phyloP scores from a whole-genome alignment of 2,888 invertebrate genomes.

The Megamerina dolium region DNA sequence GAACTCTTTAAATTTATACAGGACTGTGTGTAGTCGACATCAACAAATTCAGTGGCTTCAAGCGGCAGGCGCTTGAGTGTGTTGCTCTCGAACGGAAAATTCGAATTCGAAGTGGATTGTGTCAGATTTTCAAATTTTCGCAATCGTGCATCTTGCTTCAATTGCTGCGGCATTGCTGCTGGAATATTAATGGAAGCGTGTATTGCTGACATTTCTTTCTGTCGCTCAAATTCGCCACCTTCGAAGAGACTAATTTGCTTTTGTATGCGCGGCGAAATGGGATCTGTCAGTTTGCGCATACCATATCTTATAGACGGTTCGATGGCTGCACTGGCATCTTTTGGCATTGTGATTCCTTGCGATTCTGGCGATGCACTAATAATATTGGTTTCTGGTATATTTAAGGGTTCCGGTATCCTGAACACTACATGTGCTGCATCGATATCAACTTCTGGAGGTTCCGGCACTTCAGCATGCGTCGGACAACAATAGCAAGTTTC shows the following conservation, averaged over 20 bases:
- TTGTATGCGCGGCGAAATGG: conserved; percentile 41
- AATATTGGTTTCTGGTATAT: conserved; percentile 19
- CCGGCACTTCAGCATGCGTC: conserved; percentile 26
- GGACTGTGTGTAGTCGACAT: conserved; percentile 35
- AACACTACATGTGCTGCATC: not conserved
- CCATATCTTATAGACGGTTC: conserved; percentile 26
- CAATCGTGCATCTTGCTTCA: conserved; percentile 38
- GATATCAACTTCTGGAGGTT: conserved; percentile 31
- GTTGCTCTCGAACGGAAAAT: conserved; percentile 44
- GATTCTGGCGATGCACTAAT: conserved; percentile 30
- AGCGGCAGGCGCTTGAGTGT: conserved; percentile 34
- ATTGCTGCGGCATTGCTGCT: conserved; percentile 28
- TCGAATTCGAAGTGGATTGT: conserved; percentile 44
- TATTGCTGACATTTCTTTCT: conserved; percentile 20
- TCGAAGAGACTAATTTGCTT: conserved; percentile 46
- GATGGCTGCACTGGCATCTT: not conserved
- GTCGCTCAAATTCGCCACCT: conserved; percentile 29
- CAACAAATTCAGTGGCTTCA: conserved; percentile 30
- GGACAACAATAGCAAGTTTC: conserved; percentile 38
- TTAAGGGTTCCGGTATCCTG: not conserved
- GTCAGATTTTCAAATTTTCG: conserved; percentile 41
- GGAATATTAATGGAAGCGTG: conserved; percentile 41
- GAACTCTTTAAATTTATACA: conserved; percentile 39
- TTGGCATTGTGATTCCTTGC: not conserved
- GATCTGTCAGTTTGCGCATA: conserved; percentile 38